Evolutionary conservation across 1,140 invertebrate genomes (phyloP).

Genomic region (Drosophila novamexicana): DNA sequence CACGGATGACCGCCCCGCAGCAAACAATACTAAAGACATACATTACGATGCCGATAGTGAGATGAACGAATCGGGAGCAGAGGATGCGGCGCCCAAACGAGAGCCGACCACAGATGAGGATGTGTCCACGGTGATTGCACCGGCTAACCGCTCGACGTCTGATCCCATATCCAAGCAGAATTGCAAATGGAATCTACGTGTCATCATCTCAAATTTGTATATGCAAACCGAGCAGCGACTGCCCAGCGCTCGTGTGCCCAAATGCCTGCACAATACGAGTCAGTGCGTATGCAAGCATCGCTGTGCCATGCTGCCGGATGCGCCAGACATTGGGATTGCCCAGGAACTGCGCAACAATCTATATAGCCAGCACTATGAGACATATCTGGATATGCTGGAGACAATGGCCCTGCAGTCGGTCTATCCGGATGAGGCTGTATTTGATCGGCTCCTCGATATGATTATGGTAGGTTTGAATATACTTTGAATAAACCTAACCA

Average conservation of each 20-base stretch:
- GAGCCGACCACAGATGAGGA: constrained; percentile 3
- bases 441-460: constrained; percentile 61
- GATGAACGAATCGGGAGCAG: constrained; percentile 4
- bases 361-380: constrained; percentile 59
- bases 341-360: constrained; percentile 55
- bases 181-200: constrained; percentile 56
- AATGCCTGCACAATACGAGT: constrained; percentile 57
- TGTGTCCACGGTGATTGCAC: constrained; percentile 8
- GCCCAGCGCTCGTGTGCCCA: constrained; percentile 52
- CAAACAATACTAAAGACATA: not conserved
- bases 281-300: constrained; percentile 57
- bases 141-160: not conserved
- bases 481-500: not conserved
- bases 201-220: constrained; percentile 63
- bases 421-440: constrained; percentile 52
- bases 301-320: constrained; percentile 55
- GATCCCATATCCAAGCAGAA: constrained; percentile 21
- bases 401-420: constrained; percentile 57
- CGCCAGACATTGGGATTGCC: constrained; percentile 42
- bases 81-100: not conserved
- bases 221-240: constrained; percentile 55
- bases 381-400: constrained; percentile 60
- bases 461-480: constrained; percentile 42
- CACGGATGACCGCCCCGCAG: not conserved
- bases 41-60: constrained; percentile 15